Conservation (phyloP, 2,113 vertebrate species). For the Pagrus major region DNA sequence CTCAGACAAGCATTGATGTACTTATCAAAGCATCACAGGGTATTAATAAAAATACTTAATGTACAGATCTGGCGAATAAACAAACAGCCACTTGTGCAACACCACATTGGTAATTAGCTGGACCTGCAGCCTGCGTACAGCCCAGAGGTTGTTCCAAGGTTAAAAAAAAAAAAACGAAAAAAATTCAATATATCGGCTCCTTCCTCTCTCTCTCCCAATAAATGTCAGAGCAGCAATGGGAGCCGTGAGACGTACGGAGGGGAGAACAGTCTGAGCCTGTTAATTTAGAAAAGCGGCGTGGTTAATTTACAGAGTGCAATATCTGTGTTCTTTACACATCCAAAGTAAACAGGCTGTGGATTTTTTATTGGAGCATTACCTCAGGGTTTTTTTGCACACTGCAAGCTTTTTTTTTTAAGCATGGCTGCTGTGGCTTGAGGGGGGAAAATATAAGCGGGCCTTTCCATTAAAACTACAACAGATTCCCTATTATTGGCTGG, state of each 20-base stretch:
- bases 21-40: neutral
- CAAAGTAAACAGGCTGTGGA: constrained; percentile 69
- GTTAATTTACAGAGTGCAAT: constrained; percentile 61
- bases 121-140: constrained; percentile 17
- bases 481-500: constrained; percentile 69
- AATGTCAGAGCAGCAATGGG: constrained; percentile 51
- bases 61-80: constrained; percentile 14
- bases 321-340: constrained; percentile 64
- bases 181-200: constrained; percentile 57
- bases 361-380: constrained; percentile 63
- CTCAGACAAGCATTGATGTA: neutral
- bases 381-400: constrained; percentile 38
- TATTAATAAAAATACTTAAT: constrained; percentile 3
- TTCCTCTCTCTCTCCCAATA: constrained; percentile 61
- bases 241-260: constrained; percentile 22
- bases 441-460: constrained; percentile 1
- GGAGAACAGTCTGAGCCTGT: constrained; percentile 67
- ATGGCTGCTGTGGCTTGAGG: constrained; percentile 11
- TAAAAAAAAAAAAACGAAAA: constrained; percentile 44
- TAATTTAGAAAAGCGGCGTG: constrained; percentile 50
- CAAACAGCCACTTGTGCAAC: constrained; percentile 24
- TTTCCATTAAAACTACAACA: constrained; percentile 67
- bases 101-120: constrained; percentile 24
- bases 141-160: constrained; percentile 59
- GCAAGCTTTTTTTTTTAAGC: constrained; percentile 19